These are phyloP conservation scores for Megaustenia siamemsis DNA, from an alignment of 2,888 invertebrate genomes.

Conservation along the genomic window DNA sequence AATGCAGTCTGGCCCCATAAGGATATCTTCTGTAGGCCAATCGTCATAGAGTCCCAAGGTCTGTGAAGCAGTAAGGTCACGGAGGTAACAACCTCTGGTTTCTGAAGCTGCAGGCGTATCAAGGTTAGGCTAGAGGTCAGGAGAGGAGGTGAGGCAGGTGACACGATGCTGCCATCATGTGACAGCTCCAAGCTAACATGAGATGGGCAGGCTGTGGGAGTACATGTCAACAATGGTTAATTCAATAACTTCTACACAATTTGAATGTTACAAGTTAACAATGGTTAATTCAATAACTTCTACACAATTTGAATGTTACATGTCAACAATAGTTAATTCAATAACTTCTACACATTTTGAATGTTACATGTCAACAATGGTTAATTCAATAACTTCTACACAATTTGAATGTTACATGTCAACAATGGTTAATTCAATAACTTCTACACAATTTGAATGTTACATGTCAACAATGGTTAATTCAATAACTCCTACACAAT, in stretches of 20 bases:
- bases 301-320: no score
- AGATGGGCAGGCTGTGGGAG: slow-evolving; percentile 86
- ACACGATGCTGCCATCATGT: slow-evolving; percentile 88
- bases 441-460: no score
- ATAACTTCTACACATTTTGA: no score
- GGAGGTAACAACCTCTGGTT: slow-evolving; percentile 91
- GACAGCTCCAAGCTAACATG: slow-evolving; percentile 92
- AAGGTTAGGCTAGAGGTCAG: slow-evolving; percentile 90
- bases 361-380: no score
- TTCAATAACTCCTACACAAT: no score
- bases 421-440: no score
- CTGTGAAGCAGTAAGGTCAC: slow-evolving; percentile 89
- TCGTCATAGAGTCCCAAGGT: slow-evolving; percentile 92
- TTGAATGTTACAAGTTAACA: no score
- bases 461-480: no score
- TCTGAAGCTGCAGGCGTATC: slow-evolving; percentile 89
- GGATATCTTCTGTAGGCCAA: slow-evolving; percentile 92
- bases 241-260: background rate
- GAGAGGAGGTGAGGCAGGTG: slow-evolving; percentile 91
- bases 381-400: no score
- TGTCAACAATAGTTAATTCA: no score
- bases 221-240: background rate
- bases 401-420: no score
- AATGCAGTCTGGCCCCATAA: slow-evolving; percentile 92
- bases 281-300: no score